Base-by-base conservation (phyloP, 2,888 invertebrate species). In the Caenorhabditis macrosperma region DNA sequence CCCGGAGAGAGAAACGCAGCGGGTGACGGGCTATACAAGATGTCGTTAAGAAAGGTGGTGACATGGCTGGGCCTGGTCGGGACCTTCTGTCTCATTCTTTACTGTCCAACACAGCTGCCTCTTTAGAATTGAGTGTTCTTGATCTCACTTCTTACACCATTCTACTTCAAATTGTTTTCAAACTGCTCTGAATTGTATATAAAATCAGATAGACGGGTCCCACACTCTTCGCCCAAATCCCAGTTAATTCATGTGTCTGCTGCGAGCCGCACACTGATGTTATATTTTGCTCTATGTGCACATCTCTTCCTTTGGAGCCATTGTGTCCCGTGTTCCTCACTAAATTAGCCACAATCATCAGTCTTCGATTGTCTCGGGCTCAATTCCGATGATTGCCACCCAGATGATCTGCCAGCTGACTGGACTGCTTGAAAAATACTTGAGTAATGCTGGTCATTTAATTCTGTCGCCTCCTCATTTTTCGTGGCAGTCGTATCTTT, bases 211-310 rank as follows among this genome's bases (percentile, higher is more conserved):
- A 38, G 30, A 30, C 35, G 55, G 33, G 41, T n/a, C 48, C 63
- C 30, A 55, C 48, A 44, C 44, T 44, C 44, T 44, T 6, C 20
- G 24, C 46, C 30, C 61, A 72, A 72, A 72, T 72, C 72, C 72
- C 72, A 72, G 72, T 72, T 72, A 72, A 72, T 72, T 72, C 72
- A 48, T 72, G 72, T 72, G 63, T 63, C 46, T 64, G 22, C 24
- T 17, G 44, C 20, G 44, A n/a, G 44, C 4, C 17, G 17, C 33
- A 10, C 44, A 28, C 35, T 17, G 61, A 50, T 46, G 54, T 41
- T n/a, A 41, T 28, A 35, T 50, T 54, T 61, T 63, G 28, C 38
- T 50, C 57, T 33, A 44, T 24, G 48, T 59, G 20, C 59, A 38
- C 38, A 35, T 59, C 44, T 59, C 59, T 24, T 26, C n/a, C 44